A percentile compares a stretch with the other conserved stretches of the same genome.
These are phyloP conservation scores for Melanocharis versteri DNA, from an alignment of 2,113 vertebrate species.

Conservation along the genomic window DNA sequence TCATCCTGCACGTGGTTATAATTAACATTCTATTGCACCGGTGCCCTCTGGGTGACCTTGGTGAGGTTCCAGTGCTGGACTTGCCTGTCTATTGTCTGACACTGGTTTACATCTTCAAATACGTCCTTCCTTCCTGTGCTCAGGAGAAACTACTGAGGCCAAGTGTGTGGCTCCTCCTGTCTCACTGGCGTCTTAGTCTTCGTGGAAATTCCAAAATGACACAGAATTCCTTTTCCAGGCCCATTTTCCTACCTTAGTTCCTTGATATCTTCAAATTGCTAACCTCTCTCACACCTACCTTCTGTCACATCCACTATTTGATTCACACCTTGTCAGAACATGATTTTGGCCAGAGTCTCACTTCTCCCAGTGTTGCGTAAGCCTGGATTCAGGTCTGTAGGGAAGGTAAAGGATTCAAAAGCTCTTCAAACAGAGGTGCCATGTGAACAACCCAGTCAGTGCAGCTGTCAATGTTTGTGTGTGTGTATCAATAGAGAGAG, in stretches of 20 bases:
- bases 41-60: slow-evolving; percentile 33
- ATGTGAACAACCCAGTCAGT: not conserved
- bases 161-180: not conserved
- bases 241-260: not conserved
- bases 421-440: not conserved
- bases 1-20: slow-evolving; percentile 32
- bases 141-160: not conserved
- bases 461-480: not conserved
- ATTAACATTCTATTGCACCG: slow-evolving; percentile 6
- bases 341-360: not conserved
- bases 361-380: not conserved
- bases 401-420: not conserved
- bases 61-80: slow-evolving; percentile 36
- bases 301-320: not conserved
- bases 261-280: not conserved
- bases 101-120: slow-evolving; percentile 38
- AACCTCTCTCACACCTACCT: not conserved
- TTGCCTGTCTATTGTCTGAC: slow-evolving; percentile 9
- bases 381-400: not conserved
- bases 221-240: not conserved
- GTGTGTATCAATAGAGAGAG: not conserved
- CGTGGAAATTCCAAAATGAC: not conserved
- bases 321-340: not conserved
- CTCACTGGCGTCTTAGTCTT: not conserved
- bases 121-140: slow-evolving; percentile 31